Conservation (phyloP, 1,140 invertebrate genomes). For the Nilaparvata lugens region DNA sequence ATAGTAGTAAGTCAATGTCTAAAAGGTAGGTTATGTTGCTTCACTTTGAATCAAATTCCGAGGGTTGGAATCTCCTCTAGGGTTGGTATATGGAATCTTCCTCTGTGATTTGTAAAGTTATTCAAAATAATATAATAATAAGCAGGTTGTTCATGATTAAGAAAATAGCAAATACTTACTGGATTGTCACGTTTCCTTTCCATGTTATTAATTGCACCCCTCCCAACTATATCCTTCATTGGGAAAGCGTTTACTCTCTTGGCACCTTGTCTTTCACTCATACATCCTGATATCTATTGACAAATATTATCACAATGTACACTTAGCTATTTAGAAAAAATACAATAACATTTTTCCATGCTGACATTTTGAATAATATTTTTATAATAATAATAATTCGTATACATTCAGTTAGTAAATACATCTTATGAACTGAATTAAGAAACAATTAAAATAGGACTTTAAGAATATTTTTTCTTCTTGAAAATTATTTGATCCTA, state of each 20-base stretch:
- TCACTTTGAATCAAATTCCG: no score
- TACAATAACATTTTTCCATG: neutral
- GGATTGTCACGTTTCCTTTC: constrained; percentile 64
- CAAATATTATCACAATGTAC: neutral
- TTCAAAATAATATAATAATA: neutral
- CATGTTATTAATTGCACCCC: constrained; percentile 41
- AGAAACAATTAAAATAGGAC: neutral
- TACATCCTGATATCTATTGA: constrained; percentile 57
- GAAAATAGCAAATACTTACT: constrained; percentile 41
- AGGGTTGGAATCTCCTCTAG: no score
- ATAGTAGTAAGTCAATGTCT: no score
- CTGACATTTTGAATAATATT: neutral
- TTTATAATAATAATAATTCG: neutral
- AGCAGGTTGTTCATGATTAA: no score
- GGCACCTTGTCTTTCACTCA: constrained; percentile 57
- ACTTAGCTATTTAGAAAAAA: neutral
- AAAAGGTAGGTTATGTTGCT: no score
- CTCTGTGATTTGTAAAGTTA: neutral
- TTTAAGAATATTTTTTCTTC: neutral
- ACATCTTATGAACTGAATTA: neutral
- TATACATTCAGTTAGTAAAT: neutral
- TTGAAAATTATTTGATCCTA: no score
- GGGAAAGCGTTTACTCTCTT: constrained; percentile 69
- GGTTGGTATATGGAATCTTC: no score
- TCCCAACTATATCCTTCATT: constrained; percentile 67